Evolutionary conservation across 2,113 vertebrate genomes (phyloP).

Genomic region (Lampris megalopsis): DNA sequence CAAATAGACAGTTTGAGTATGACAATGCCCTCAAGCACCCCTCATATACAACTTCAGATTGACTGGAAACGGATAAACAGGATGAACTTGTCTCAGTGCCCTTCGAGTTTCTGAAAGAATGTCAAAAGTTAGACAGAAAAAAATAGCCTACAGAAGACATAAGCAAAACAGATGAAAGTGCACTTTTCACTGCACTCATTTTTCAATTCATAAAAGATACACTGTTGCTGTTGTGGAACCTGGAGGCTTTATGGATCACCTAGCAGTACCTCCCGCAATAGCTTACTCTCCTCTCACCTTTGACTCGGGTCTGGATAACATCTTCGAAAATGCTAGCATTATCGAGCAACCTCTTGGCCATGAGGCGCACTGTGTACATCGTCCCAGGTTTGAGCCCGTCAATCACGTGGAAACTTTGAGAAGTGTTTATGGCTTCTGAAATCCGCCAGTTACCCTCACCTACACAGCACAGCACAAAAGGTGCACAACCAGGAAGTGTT

Average conservation of each 20-base stretch:
- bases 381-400: slow-evolving; percentile 89
- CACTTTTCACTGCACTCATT: slow-evolving; percentile 19
- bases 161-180: slow-evolving; percentile 3
- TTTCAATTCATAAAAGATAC: neutral
- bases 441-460: slow-evolving; percentile 90
- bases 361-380: slow-evolving; percentile 89
- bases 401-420: slow-evolving; percentile 88
- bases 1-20: slow-evolving; percentile 2
- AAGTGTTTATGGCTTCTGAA: slow-evolving; percentile 88
- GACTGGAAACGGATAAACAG: slow-evolving; percentile 24
- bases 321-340: slow-evolving; percentile 96
- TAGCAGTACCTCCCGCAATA: slow-evolving; percentile 34
- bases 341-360: slow-evolving; percentile 91
- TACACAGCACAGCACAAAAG: slow-evolving; percentile 80
- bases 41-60: slow-evolving; percentile 24
- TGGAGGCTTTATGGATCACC: slow-evolving; percentile 17
- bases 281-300: slow-evolving; percentile 86
- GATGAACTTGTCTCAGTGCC: slow-evolving; percentile 30
- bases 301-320: slow-evolving; percentile 91
- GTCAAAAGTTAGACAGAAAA: slow-evolving; percentile 25
- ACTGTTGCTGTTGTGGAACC: neutral
- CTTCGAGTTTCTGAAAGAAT: slow-evolving; percentile 42
- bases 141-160: slow-evolving; percentile 11
- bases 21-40: slow-evolving; percentile 21
- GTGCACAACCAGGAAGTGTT: slow-evolving; percentile 81